Base-by-base conservation (phyloP, 2,888 invertebrate species). In the Mythimna loreyi region DNA sequence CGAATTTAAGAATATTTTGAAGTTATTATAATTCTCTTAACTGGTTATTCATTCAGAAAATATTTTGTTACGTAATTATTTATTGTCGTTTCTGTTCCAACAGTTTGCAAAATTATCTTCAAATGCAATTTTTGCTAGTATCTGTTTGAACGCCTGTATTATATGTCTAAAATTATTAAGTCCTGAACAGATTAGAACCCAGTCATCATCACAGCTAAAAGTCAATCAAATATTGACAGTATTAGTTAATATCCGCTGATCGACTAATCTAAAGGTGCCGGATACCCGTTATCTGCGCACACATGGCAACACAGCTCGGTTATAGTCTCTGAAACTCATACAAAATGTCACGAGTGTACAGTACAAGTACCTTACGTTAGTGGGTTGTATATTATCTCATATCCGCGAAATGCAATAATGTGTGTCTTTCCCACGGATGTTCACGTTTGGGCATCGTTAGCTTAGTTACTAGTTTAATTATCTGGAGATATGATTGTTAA, bases 381-480 rank as follows among this genome's bases (percentile, higher is more conserved):
- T 83, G 60, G 64, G 58, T 57, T 78, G 73, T 74, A 80, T 58
- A 67, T 85, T 93, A 94, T 93, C 92, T 92, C 92, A 90, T 92
- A 91, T 94, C 94, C 94, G 94, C 91, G 85, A 80, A 82, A 80
- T 87, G 86, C 85, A 85, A 84, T 82, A 75, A 88, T 88, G 92
- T 93, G 87, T 95, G 87, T 88, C 78, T 92, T 95, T 95, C 95
- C 86, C 95, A 95, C 94, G 94, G 91, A 90, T 83, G 82, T 83
- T 63, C 67, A 67, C 65, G 74, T 85, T 83, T 86, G 86, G 84
- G 78, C 82, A 85, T 72, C 69, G 61, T 68, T 67, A 57, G 67
- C 33, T 61, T 40, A 43, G 61, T 52, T 33, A 66, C 47, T 55
- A 70, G 56, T 72, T 68, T 50, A 52, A 63, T 66, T 23, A 53